A percentile compares a stretch with the other conserved stretches of the same genome.
phyloP scores from a whole-genome alignment of 2,888 invertebrate species.

The Stenichneumon culpator region DNA sequence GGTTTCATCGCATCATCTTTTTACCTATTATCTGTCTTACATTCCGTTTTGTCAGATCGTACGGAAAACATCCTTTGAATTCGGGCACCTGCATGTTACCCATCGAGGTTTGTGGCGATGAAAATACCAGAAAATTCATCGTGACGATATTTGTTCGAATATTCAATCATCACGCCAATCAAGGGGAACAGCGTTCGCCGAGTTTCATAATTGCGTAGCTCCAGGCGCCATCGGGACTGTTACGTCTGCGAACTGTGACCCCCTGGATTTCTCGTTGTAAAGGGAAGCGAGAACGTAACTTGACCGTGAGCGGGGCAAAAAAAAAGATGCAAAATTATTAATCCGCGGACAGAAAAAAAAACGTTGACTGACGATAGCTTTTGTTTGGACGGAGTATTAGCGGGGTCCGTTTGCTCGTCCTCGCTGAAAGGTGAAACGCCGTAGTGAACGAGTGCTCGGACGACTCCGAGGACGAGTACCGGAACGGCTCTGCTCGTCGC shows the following conservation, averaged over 20 bases:
- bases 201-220: slow-evolving; percentile 32
- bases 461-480: background rate
- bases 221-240: slow-evolving; percentile 25
- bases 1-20: no score
- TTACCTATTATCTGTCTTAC: no score
- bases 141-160: background rate
- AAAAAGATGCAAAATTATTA: slow-evolving; percentile 16
- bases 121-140: background rate
- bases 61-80: no score
- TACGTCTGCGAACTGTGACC: slow-evolving; percentile 48
- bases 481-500: background rate
- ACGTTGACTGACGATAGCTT: background rate
- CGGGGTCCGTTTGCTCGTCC: background rate
- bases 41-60: no score
- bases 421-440: background rate
- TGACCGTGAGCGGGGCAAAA: slow-evolving; percentile 13
- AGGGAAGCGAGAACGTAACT: slow-evolving; percentile 18
- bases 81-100: no score
- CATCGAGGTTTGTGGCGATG: no score
- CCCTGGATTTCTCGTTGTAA: slow-evolving; percentile 35
- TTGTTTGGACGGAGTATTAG: background rate
- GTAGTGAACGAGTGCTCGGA: background rate
- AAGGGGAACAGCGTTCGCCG: background rate
- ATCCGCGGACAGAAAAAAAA: slow-evolving; percentile 2
- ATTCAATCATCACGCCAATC: background rate